Percentiles rank a stretch among this genome's conserved stretches.
Conservation (phyloP, 2,888 invertebrate species). For the Mesorhabditis belari region DNA sequence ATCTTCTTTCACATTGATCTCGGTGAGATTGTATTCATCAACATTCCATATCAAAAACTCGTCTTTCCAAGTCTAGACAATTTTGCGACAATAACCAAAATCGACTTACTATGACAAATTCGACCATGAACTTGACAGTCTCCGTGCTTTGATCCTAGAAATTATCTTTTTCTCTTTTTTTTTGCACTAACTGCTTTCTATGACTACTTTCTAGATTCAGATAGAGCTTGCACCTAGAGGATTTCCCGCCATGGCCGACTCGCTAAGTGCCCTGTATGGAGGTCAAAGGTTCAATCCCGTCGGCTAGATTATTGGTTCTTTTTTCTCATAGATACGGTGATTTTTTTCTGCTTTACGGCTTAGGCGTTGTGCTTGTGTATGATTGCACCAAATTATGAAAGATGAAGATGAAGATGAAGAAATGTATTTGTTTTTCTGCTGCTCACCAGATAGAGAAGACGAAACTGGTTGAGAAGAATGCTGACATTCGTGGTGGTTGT, state of each 20-base stretch:
- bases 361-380: no score
- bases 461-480: neutral
- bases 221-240: no score
- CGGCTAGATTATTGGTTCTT: no score
- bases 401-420: neutral
- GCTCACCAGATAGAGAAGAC: neutral
- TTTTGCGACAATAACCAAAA: neutral
- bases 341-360: no score
- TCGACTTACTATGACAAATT: constrained; percentile 22
- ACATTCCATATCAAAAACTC: constrained; percentile 24
- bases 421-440: no score
- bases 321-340: no score
- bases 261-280: no score
- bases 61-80: constrained; percentile 16
- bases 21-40: constrained; percentile 13
- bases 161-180: neutral
- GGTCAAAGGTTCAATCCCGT: no score
- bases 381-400: no score
- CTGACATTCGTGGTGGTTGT: neutral
- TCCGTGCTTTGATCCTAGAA: constrained; percentile 26
- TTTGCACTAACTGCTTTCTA: neutral
- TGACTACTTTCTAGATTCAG: no score
- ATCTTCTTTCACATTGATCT: constrained; percentile 30
- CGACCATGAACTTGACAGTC: constrained; percentile 26
- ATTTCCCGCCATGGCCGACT: no score